These are phyloP conservation scores for Pherbina coryleti DNA, from an alignment of 2,888 invertebrate genomes.

Conservation along the genomic window DNA sequence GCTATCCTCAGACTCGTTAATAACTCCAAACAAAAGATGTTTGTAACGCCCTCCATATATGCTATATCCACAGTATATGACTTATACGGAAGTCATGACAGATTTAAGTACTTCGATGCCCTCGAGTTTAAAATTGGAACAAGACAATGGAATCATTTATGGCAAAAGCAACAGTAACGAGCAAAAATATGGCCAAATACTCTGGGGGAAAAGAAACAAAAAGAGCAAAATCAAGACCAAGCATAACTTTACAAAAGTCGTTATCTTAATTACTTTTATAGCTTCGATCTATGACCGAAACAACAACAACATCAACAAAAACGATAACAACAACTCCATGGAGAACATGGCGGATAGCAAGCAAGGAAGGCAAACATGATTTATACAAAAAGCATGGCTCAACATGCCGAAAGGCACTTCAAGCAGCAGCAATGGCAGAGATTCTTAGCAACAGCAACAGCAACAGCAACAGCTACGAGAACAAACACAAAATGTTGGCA, in stretches of 20 bases:
- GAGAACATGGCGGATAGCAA: background rate
- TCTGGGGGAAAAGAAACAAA: background rate
- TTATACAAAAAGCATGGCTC: slow-evolving; percentile 1
- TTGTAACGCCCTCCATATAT: background rate
- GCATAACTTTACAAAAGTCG: slow-evolving; percentile 52
- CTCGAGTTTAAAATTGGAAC: slow-evolving; percentile 1
- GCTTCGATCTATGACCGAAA: slow-evolving; percentile 57
- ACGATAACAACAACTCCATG: background rate
- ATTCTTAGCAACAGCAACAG: background rate
- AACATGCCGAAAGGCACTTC: slow-evolving; percentile 7
- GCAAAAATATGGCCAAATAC: background rate
- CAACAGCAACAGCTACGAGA: slow-evolving; percentile 10
- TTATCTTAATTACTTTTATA: slow-evolving; percentile 65
- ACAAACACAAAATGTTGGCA: background rate
- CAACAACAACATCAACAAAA: slow-evolving; percentile 24
- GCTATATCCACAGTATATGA: slow-evolving; percentile 13
- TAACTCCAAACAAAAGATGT: too few relatives aligned
- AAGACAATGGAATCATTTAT: slow-evolving; percentile 12
- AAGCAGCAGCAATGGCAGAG: background rate
- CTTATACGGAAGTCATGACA: slow-evolving; percentile 3
- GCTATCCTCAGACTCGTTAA: background rate
- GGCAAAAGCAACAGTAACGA: background rate
- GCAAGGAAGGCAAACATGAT: slow-evolving; percentile 13
- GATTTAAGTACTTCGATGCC: background rate
- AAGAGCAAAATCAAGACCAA: background rate